phyloP scores from a whole-genome alignment of 2,113 vertebrate genomes.

The Poeciliopsis prolifica region DNA sequence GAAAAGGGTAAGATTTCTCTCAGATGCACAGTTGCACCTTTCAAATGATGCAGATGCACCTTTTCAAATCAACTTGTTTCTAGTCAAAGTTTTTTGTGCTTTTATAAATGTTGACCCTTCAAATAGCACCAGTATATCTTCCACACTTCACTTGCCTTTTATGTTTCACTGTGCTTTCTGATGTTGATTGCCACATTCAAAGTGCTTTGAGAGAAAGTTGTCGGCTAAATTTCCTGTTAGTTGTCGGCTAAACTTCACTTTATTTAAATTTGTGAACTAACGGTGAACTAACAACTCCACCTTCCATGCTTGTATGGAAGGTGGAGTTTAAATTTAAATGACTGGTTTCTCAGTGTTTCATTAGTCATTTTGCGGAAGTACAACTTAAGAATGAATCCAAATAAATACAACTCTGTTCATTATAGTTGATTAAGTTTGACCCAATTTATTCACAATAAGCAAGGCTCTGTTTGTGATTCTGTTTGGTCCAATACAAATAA shows the following conservation, averaged over 20 bases:
- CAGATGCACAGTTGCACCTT: constrained; percentile 5
- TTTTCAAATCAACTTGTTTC: constrained; percentile 6
- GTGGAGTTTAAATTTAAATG: not conserved
- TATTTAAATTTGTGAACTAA: not conserved
- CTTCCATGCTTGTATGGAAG: not conserved
- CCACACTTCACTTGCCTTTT: not conserved
- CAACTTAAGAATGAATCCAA: not conserved
- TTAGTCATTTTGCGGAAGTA: not conserved
- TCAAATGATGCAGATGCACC: too few relatives aligned
- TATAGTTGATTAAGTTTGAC: too few relatives aligned
- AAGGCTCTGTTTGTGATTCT: not conserved
- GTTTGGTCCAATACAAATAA: not conserved
- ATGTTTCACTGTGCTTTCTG: not conserved
- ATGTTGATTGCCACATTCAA: not conserved
- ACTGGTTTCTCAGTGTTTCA: not conserved
- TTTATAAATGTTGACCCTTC: not conserved
- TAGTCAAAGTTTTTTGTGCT: not conserved
- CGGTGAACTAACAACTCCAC: not conserved
- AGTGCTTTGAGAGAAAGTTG: not conserved
- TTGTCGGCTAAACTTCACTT: constrained; percentile 14
- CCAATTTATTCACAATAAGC: not conserved
- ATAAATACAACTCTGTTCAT: not conserved
- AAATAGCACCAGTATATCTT: not conserved
- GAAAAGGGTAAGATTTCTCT: constrained; percentile 7
- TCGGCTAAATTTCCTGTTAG: constrained; percentile 10